Base-by-base conservation (phyloP, 2,888 invertebrate species). In the Drosophila mulleri region DNA sequence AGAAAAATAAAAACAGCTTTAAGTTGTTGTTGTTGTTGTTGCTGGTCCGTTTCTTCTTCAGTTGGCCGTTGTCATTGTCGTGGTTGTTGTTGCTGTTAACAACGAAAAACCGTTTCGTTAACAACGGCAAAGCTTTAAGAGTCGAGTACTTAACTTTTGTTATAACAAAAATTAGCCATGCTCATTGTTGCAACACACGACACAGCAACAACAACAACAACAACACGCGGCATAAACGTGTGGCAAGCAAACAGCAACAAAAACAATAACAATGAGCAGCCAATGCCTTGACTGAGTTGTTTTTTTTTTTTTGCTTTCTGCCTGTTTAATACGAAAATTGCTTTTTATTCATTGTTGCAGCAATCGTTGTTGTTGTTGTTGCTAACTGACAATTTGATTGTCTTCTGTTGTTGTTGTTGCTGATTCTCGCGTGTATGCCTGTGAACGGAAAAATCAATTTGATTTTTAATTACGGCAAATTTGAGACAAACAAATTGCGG, bases 81-180 rank as follows among this genome's bases (percentile, higher is more conserved):
- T 71, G 67, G 67, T 59, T 64, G 52, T 68, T 71, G 64, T 67
- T 76, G 74, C 65, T 74, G 69, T 57, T 47, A 68, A 54, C 53
- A 72, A 71, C 60, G 63, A 59, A 59, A 64, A 72, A 79, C 54
- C n/a, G 78, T 75, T 82, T 73, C 63, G 79, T 69, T 83, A 82
- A 86, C 81, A 83, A 83, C 83, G 56, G 69, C 56, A 50, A 66
- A 68, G 81, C 80, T 77, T 81, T 67, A 80, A 84, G 70, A 82
- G 75, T 66, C 62, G 81, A 71, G 86, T 81, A 83, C 81, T 88
- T 86, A 83, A 88, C 71, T 83, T 80, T 86, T 88, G 83, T 88
- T 83, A 85, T 83, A 75, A 74, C 72, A 80, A 86, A 86, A 86
- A 86, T 88, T 88, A 86, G 86, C 80, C 88, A 88, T 86, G 78